Evolutionary conservation across 2,113 vertebrate genomes (phyloP).

Genomic region (Piliocolobus tephrosceles): DNA sequence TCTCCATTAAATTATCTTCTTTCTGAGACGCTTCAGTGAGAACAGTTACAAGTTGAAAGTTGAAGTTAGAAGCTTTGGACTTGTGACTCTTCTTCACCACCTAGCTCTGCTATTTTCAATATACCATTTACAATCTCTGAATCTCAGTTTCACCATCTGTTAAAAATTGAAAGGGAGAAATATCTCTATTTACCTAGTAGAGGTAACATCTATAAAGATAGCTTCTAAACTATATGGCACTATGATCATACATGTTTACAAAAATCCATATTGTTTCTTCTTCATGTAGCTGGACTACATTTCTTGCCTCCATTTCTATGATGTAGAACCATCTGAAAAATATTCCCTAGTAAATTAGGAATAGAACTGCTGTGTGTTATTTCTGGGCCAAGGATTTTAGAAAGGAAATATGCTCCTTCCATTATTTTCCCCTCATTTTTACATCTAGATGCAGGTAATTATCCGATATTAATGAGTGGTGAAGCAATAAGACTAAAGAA

Average conservation of each 20-base stretch:
- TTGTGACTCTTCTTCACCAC: background rate
- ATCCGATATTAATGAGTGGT: background rate
- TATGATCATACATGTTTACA: background rate
- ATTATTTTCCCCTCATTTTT: background rate
- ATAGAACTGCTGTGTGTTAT: background rate
- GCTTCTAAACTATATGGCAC: background rate
- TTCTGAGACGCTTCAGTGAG: background rate
- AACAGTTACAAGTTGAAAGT: background rate
- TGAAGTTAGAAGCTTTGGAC: background rate
- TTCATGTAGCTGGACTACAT: background rate
- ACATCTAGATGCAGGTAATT: background rate
- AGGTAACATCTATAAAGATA: background rate
- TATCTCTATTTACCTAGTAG: background rate
- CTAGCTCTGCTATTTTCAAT: background rate
- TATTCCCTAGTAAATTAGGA: background rate
- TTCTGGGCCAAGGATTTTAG: background rate
- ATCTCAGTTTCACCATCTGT: background rate
- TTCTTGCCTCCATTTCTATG: background rate
- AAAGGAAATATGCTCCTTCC: background rate
- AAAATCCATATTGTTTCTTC: background rate
- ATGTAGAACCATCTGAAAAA: background rate
- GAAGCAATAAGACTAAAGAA: background rate
- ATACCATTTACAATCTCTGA: background rate
- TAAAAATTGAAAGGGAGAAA: background rate
- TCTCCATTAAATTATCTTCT: background rate